Base-by-base conservation (phyloP, 2,113 vertebrate genomes). In the Holacanthus passer region DNA sequence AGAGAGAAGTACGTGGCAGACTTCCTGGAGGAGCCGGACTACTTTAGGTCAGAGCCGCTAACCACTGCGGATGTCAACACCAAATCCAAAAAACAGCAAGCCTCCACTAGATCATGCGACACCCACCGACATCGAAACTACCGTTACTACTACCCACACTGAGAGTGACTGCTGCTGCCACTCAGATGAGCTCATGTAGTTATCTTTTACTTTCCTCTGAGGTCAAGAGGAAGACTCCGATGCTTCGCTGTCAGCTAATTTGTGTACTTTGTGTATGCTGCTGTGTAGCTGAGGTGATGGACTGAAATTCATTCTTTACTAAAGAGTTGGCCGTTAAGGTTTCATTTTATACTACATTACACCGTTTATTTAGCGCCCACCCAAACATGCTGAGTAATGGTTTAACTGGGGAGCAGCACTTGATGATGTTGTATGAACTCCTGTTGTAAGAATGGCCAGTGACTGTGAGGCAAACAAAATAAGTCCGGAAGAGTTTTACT, bases 11-110 rank as follows among this genome's bases (percentile, higher is more conserved):
- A 14, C 7, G 9, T 45, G 62, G 45, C 29, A 55, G n/a, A 77
- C 2, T 45, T 45, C 29, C 39, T 45, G 35, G 27, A 68, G 52
- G 24, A 70, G 45, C 58, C 24, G 22, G 27, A 29, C 63, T 8
- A n/a, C 13, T 63, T 70, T 22, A 65, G 48, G 37, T 52, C 66
- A 37, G 32, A 70, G 56, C 9, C 22, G 20, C 47, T 43, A 27
- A 64, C 29, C 41, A 20, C 16, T 48, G 14, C 31, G 41, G 66
- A 9, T 32, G 39, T 50, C 41, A 20, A 72, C 32, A 29, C n/a
- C 45, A 67, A 67, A 77, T 9, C 19, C 67, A 37, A 35, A n/a
- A 76, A 24, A 32, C 20, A 41, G 48, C 55, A 56, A 56, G 27
- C 31, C 52, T 24, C 32, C 14, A 37, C 3, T 20, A 20, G 5